These are phyloP conservation scores for Cynocephalus volans DNA, from an alignment of 2,113 vertebrate species.

Conservation along the genomic window DNA sequence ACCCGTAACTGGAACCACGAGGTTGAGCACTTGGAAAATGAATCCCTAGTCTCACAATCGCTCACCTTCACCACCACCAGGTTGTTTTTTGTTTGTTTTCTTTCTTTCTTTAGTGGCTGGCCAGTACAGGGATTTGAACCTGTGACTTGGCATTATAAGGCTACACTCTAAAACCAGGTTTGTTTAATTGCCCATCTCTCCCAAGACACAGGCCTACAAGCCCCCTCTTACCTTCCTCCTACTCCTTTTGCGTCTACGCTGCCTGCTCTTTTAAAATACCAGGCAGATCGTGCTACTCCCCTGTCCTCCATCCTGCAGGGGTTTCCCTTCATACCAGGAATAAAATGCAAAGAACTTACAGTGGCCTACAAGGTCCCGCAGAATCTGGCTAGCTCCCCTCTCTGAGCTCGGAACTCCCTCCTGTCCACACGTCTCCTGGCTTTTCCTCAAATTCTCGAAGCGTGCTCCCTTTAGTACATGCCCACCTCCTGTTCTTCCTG, in stretches of 20 bases:
- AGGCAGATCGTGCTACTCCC: not conserved
- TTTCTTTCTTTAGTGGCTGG: too few species aligned
- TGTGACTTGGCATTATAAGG: too few species aligned
- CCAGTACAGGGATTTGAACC: too few species aligned
- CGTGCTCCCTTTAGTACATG: fast-evolving
- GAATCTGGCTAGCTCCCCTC: not conserved
- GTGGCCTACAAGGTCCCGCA: fast-evolving
- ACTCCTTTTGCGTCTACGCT: too few species aligned
- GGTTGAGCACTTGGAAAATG: not conserved
- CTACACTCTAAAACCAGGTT: not conserved
- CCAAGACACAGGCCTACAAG: too few species aligned
- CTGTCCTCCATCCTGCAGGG: not conserved
- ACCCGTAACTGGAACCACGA: not conserved
- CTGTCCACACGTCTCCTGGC: too few species aligned
- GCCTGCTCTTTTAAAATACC: not conserved
- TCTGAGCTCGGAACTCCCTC: not conserved
- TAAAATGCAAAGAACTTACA: not conserved
- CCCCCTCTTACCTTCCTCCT: not conserved
- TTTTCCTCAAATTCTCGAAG: not conserved
- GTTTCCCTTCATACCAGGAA: not conserved
- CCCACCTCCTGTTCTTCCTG: not conserved
- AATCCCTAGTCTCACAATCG: too few species aligned
- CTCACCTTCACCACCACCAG: not conserved
- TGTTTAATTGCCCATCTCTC: not conserved
- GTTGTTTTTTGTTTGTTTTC: too few species aligned